Evolutionary conservation across 2,113 vertebrate species (phyloP).

Genomic region (Saimiri boliviensis): DNA sequence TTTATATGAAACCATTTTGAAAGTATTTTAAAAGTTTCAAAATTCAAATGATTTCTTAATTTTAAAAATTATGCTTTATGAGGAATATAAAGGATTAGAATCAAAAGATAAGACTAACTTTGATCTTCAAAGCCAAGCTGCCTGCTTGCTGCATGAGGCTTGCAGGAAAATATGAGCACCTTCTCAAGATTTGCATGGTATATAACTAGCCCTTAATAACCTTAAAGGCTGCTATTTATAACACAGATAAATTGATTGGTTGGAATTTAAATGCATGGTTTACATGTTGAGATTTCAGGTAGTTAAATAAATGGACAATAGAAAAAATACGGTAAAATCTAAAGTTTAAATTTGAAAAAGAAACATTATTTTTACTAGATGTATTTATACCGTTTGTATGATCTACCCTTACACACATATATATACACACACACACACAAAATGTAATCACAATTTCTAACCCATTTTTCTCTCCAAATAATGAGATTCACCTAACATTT

Average conservation of each 20-base stretch:
- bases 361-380: not conserved
- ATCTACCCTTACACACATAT: not conserved
- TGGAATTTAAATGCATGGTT: slow-evolving; percentile 64
- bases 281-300: slow-evolving; percentile 39
- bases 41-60: slow-evolving; percentile 62
- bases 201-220: slow-evolving; percentile 67
- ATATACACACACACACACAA: not conserved
- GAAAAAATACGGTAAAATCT: slow-evolving; percentile 37
- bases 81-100: slow-evolving; percentile 75
- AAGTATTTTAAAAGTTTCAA: slow-evolving; percentile 40
- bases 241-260: slow-evolving; percentile 66
- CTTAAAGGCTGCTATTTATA: slow-evolving; percentile 62
- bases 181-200: slow-evolving; percentile 64
- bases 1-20: slow-evolving; percentile 26
- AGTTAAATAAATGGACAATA: not conserved
- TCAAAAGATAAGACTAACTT: slow-evolving; percentile 79
- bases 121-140: slow-evolving; percentile 75
- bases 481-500: not conserved
- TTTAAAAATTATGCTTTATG: slow-evolving; percentile 77
- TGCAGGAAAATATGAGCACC: slow-evolving; percentile 51
- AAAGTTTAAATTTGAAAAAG: not conserved
- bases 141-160: slow-evolving; percentile 67
- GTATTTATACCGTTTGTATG: not conserved
- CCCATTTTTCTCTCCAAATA: not conserved
- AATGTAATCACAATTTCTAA: not conserved